Evolutionary conservation across 2,797 vertebrate species (phyloP), one percentile per base, ranked within the genome.

Genomic region (Lateolabrax maculatus): DNA sequence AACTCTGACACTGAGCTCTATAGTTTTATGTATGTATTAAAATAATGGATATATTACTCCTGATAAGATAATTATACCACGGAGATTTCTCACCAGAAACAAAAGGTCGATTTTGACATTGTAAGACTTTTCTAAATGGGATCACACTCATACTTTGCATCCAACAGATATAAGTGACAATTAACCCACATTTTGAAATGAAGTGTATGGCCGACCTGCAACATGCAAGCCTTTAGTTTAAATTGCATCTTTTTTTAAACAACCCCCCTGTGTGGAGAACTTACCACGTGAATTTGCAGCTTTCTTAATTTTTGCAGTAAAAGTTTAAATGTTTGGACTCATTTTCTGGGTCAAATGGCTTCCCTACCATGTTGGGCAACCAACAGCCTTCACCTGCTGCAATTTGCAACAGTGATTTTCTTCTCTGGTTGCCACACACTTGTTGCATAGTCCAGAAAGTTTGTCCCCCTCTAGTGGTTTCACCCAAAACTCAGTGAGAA

Each of bases 391-490:
- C 81, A 87, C 88, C 90, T 93, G 91, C 49, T 80, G 34, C 49
- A 67, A 60, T 61, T 79, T 70, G 56, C 61, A 2, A 12, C 25
- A 61, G 12, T 53, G 39, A 0, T 62, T 81, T 75, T 72, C 78
- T 82, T 88, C 71, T 82, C 13, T 84, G 53, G 51, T 65, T 75
- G 21, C 27, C 31, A 37, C 29, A 36, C 9, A 36, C 41, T n/a
- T 37, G 16, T 25, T 57, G n/a, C 27, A 44, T 1, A 8, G 13
- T 9, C 12, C 21, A 39, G 15, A 75, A n/a, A 34, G n/a, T 65
- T 19, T 91, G 76, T 77, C 88, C 18, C 93, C 93, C 90, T 91
- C 93, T 92, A 77, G 88, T 85, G 91, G 93, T 90, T 85, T 81
- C 75, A 84, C 36, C 21, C 41, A 19, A 63, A 75, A 61, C 3